Conservation (phyloP, 2,113 vertebrate species). For the Spizaetus ornatus region DNA sequence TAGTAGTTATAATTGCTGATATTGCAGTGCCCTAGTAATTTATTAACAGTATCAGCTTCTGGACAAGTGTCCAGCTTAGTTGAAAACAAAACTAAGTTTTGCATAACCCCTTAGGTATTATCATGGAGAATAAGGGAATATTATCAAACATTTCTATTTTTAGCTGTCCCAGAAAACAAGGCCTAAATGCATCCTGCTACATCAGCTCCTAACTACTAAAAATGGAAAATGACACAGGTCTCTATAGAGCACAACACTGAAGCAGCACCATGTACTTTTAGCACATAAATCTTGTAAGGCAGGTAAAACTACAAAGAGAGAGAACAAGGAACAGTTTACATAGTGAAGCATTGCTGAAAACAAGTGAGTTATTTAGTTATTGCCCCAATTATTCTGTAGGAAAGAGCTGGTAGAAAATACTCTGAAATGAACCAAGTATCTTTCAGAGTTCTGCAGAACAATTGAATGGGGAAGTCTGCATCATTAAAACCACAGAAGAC, state of each 20-base stretch:
- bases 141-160: not conserved
- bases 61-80: not conserved
- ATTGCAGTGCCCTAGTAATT: not conserved
- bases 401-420: not conserved
- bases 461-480: not conserved
- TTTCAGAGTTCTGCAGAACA: not conserved
- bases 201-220: slow-evolving; percentile 6
- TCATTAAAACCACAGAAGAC: not conserved
- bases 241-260: not conserved
- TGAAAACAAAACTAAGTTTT: not conserved
- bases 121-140: not conserved
- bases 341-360: not conserved
- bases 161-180: slow-evolving; percentile 14
- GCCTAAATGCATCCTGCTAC: not conserved
- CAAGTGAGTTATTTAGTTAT: not conserved
- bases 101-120: not conserved
- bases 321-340: not conserved
- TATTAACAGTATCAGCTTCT: not conserved
- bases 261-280: not conserved
- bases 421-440: not conserved
- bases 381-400: not conserved
- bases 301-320: not conserved
- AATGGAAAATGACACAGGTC: slow-evolving; percentile 15
- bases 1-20: not conserved
- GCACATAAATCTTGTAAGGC: not conserved